Evolutionary conservation across 2,888 invertebrate species (phyloP).

Genomic region (Drosophila anomelani): DNA sequence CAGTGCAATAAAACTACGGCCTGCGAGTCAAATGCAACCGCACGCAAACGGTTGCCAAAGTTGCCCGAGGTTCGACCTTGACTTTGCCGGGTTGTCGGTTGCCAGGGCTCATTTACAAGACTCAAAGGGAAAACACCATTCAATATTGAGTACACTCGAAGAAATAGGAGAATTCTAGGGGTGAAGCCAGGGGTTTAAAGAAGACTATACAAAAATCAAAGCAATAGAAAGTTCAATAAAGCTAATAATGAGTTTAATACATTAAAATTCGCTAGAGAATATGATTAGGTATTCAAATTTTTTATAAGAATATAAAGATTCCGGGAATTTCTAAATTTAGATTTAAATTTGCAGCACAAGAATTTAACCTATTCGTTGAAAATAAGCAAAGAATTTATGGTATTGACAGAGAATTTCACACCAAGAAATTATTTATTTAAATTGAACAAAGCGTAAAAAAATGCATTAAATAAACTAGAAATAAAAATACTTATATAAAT

Average conservation of each 20-base stretch:
- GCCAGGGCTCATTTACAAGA: slow-evolving; percentile 10
- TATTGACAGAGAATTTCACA: background rate
- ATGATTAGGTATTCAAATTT: background rate
- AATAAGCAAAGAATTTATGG: background rate
- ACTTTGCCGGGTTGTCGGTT: slow-evolving; percentile 52
- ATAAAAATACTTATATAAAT: background rate
- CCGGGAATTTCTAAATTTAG: background rate
- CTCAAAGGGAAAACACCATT: slow-evolving; percentile 11
- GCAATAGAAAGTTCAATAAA: background rate
- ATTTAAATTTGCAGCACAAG: background rate
- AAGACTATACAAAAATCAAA: background rate
- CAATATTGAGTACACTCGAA: background rate
- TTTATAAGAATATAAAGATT: too few species aligned
- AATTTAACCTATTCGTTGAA: background rate
- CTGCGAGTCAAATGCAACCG: slow-evolving; percentile 53
- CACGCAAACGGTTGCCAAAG: slow-evolving; percentile 65
- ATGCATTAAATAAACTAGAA: background rate
- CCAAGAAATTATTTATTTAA: background rate
- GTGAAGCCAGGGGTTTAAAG: too few species aligned
- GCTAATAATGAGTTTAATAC: background rate
- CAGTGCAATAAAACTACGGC: slow-evolving; percentile 69
- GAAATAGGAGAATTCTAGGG: background rate
- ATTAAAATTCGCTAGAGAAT: background rate
- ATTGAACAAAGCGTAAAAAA: background rate
- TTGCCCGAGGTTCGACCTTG: slow-evolving; percentile 62